Conservation (phyloP, 2,113 vertebrate species). For the Lepidothrix coronata region DNA sequence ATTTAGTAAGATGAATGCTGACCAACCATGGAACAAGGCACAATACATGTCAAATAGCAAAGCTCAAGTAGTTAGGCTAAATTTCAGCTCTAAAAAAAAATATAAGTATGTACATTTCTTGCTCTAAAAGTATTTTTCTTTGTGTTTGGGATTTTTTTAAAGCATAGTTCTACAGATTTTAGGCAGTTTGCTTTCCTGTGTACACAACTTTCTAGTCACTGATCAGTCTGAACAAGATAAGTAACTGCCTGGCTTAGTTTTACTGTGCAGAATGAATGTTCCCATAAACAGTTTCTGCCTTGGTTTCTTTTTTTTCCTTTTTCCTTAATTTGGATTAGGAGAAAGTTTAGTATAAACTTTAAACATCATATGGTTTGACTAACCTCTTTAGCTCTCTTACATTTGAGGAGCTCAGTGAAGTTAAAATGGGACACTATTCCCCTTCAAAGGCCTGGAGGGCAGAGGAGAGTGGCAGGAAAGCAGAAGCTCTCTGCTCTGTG, state of each 20-base stretch:
- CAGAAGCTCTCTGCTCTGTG: neutral
- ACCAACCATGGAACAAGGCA: neutral
- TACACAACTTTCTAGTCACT: neutral
- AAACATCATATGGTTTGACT: neutral
- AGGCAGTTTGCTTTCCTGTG: neutral
- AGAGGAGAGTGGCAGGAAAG: neutral
- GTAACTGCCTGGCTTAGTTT: neutral
- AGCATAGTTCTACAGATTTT: neutral
- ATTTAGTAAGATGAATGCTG: neutral
- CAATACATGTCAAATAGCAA: neutral
- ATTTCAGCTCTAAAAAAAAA: neutral
- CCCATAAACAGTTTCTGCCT: neutral
- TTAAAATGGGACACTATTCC: neutral
- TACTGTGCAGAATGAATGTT: neutral
- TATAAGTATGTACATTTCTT: neutral
- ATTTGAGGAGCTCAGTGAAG: neutral
- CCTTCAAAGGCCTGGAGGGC: neutral
- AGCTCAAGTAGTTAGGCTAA: neutral
- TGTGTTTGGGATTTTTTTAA: neutral
- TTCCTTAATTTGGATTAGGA: neutral
- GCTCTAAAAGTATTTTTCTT: neutral
- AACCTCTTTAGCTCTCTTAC: neutral
- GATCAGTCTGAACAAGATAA: neutral
- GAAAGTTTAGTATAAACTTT: neutral
- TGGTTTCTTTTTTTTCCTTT: rapidly evolving